Percentiles rank a stretch among this genome's conserved stretches.
These are phyloP conservation scores for Saccopteryx bilineata DNA, from an alignment of 2,113 vertebrate genomes.

Conservation along the genomic window DNA sequence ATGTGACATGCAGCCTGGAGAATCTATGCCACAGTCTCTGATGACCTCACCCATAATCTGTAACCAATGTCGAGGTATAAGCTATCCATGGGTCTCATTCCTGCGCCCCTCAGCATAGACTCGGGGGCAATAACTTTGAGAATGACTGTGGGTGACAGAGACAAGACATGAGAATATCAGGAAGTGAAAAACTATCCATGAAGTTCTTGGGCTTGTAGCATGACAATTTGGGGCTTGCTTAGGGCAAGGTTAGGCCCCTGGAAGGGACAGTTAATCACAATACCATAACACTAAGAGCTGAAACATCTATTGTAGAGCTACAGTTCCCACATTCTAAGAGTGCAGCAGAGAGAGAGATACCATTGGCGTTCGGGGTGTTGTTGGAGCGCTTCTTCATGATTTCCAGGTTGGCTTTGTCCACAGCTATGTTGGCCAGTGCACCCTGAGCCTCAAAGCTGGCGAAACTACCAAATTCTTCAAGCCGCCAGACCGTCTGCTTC, in stretches of 20 bases:
- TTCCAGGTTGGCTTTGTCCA: slow-evolving; percentile 75
- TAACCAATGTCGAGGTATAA: neutral
- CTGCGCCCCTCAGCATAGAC: neutral
- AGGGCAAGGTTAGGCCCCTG: neutral
- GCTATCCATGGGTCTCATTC: neutral
- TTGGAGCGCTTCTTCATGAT: slow-evolving; percentile 74
- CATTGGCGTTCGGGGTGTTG: neutral
- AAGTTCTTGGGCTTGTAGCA: neutral
- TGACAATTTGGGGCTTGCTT: neutral
- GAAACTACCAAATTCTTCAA: slow-evolving; percentile 71
- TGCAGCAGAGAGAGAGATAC: slow-evolving; percentile 28
- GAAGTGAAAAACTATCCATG: neutral
- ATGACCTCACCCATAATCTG: neutral
- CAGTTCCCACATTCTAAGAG: neutral
- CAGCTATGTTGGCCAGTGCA: slow-evolving; percentile 78
- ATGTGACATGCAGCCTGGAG: neutral
- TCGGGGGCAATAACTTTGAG: neutral
- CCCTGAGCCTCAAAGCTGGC: slow-evolving; percentile 78
- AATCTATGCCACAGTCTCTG: neutral
- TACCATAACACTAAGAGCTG: neutral
- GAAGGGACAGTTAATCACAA: neutral
- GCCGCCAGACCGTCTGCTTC: slow-evolving; percentile 74
- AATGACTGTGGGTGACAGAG: neutral
- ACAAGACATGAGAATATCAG: neutral
- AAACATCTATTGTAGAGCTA: neutral